These are phyloP conservation scores for Dipus sagitta DNA, from an alignment of 2,797 vertebrate genomes.

Conservation along the genomic window DNA sequence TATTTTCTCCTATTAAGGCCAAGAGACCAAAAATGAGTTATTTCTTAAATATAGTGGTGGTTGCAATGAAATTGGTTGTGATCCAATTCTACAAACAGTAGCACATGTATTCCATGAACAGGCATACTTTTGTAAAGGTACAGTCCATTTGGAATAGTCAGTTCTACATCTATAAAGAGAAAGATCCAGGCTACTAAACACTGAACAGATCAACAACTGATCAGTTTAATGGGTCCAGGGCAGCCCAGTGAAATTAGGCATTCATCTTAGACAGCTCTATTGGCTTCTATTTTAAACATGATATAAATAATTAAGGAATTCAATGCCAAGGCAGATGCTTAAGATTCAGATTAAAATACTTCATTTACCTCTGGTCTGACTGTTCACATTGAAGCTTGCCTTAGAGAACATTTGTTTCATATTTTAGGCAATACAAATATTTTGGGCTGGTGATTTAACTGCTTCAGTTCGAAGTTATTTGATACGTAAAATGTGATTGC, in stretches of 20 bases:
- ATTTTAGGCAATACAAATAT: neutral
- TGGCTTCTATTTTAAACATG: conserved; percentile 45
- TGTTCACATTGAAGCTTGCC: conserved; percentile 1
- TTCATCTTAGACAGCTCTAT: neutral
- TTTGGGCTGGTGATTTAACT: neutral
- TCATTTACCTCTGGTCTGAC: conserved; percentile 11
- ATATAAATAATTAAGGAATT: conserved; percentile 50
- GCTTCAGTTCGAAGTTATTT: neutral
- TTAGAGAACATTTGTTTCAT: neutral
- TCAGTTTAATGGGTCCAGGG: conserved; percentile 24
- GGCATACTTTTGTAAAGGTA: neutral
- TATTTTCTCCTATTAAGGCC: neutral
- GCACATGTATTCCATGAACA: neutral
- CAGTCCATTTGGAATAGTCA: neutral
- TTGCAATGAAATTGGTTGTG: neutral
- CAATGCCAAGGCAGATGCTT: neutral
- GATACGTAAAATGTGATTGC: neutral
- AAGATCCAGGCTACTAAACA: neutral
- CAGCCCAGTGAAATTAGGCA: neutral
- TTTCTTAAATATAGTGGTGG: neutral
- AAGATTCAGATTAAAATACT: conserved; percentile 36
- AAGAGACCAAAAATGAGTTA: neutral
- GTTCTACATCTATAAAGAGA: conserved; percentile 2
- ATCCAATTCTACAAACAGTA: neutral
- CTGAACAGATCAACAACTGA: conserved; percentile 36